Base-by-base conservation (phyloP, 1,140 invertebrate genomes). In the Tetramorium alpestre region DNA sequence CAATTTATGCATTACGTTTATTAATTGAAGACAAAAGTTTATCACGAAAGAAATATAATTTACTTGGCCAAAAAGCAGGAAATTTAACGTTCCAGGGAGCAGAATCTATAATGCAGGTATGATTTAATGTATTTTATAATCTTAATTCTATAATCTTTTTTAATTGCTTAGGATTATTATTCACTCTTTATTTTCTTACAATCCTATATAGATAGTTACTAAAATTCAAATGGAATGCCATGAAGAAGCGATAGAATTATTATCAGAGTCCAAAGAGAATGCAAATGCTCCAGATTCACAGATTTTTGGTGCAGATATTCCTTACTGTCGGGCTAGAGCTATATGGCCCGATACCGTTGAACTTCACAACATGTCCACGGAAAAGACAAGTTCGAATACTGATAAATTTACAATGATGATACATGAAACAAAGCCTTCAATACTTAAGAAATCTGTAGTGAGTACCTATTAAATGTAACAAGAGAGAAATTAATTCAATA, bases 11-110 rank as follows among this genome's bases (percentile, higher is more conserved):
- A 5, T 94, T 97, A 54, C 93, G 96, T 84, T 93, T 97, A 87
- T 97, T 97, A 82, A 94, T 97, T 11, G 94, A 96, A 86, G 95
- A 96, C 60, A 95, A 96, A 81, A 94, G 96, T 82, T 96, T 97
- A 7, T 96, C 96, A 78, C 94, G 96, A 6, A 96, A 96, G 78
- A 96, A 96, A 93, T 90, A 95, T 25, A 93, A 94, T 49, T 90
- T 96, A 90, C 94, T 97, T 60, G 96, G 96, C 72, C 96, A 96
- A 91, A 96, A 95, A 86, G 96, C 96, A 94, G 96, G 96, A 2
- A 93, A 93, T 86, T 93, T 96, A 41, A 94, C 94, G 7, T 92
- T 93, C 28, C 88, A 94, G 7, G 94, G 92, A 28, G 95, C 95
- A 22, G 95, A 96, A 89, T 95, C 96, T 90, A 96, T 97, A 72